A percentile compares a stretch with the other conserved stretches of the same genome.
These are phyloP conservation scores for Micromussa lordhowensis DNA, from an alignment of 92 coral and sea anemone species.

Conservation along the genomic window DNA sequence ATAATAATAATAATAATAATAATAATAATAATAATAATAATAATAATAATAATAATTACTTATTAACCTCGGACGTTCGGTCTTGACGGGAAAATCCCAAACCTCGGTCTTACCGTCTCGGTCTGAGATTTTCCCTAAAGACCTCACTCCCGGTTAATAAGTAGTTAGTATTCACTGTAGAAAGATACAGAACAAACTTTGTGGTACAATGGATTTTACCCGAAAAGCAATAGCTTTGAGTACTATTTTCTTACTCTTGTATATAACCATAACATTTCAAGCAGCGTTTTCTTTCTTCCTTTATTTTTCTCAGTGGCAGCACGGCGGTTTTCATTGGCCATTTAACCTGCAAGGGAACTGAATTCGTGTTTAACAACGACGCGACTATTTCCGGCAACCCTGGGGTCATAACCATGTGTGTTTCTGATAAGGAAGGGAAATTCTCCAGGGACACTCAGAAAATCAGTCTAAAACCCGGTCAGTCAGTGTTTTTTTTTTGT, in stretches of 20 bases:
- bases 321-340: conserved; percentile 64
- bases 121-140: too few relatives aligned
- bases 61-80: too few relatives aligned
- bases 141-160: too few relatives aligned
- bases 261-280: background rate
- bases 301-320: conserved; percentile 16
- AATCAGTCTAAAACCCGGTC: conserved; percentile 79
- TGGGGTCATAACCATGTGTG: conserved; percentile 77
- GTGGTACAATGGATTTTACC: too few relatives aligned
- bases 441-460: conserved; percentile 75
- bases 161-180: too few relatives aligned
- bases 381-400: conserved; percentile 77
- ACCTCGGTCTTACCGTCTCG: too few relatives aligned
- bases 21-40: too few relatives aligned
- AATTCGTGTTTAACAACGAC: conserved; percentile 78
- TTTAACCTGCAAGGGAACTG: conserved; percentile 57
- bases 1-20: too few relatives aligned
- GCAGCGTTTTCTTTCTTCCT: background rate
- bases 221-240: background rate
- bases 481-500: background rate
- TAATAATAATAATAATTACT: too few relatives aligned
- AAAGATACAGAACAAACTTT: too few relatives aligned
- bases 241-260: background rate
- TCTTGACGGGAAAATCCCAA: too few relatives aligned
- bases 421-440: conserved; percentile 66